Conservation (phyloP, 2,113 vertebrate species). For the Anguilla japonica region DNA sequence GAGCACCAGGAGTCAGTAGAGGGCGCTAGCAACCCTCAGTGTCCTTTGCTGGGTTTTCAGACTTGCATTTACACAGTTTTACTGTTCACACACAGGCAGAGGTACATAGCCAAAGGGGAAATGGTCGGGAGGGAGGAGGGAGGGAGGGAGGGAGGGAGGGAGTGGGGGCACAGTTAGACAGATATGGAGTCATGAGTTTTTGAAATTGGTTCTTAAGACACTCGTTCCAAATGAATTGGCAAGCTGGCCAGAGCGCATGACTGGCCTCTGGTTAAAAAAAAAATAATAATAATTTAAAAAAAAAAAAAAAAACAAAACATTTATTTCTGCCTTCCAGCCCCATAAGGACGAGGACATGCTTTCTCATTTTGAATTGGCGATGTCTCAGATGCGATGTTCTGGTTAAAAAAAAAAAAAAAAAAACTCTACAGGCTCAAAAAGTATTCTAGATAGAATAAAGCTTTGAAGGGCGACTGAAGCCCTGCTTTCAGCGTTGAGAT, state of each 20-base stretch:
- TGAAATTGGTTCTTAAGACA: too few species aligned
- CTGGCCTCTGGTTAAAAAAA: too few species aligned
- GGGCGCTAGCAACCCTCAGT: neutral
- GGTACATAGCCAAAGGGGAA: neutral
- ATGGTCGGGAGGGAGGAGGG: too few species aligned
- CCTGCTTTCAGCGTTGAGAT: neutral
- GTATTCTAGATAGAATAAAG: neutral
- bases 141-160: neutral
- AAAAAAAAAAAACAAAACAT: neutral
- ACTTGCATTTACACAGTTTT: neutral
- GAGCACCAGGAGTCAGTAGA: constrained; percentile 17
- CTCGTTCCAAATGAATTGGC: neutral
- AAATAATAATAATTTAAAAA: neutral
- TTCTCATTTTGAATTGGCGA: neutral
- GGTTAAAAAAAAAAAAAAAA: neutral
- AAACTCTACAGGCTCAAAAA: neutral
- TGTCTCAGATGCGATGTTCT: neutral
- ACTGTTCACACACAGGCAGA: neutral
- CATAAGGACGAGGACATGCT: neutral
- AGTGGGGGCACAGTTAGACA: neutral
- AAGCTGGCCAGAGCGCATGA: neutral
- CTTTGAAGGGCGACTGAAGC: constrained; percentile 23
- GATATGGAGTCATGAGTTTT: neutral
- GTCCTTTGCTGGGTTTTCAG: neutral
- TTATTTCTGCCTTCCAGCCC: neutral